Conservation (phyloP, 37 sponge, comb jelly and placozoan species). For the Ephydatia muelleri region DNA sequence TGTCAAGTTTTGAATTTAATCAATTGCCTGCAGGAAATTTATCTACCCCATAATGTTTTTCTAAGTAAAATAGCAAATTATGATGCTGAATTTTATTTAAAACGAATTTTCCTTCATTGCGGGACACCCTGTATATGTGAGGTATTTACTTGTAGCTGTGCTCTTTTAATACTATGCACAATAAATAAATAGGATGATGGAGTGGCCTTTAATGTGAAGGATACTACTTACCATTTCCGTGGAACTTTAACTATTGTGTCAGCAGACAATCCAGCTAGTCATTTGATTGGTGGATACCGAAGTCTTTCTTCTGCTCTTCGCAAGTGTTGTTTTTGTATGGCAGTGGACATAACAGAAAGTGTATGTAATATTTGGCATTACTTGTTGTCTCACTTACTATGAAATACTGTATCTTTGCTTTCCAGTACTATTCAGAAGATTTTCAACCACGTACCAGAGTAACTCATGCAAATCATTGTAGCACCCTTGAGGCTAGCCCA, state of each 20-base stretch:
- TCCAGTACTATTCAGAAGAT: slow-evolving; percentile 17
- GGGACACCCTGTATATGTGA: neutral
- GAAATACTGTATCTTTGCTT: neutral
- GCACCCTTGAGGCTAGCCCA: slow-evolving; percentile 14
- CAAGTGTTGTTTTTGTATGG: slow-evolving; percentile 44
- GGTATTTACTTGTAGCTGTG: neutral
- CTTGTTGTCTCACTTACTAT: neutral
- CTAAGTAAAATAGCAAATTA: too few species aligned
- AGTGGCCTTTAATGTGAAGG: slow-evolving; percentile 5
- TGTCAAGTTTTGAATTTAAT: too few species aligned
- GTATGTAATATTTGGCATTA: neutral
- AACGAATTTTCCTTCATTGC: neutral
- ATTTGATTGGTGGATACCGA: slow-evolving; percentile 28
- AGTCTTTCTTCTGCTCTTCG: slow-evolving; percentile 22
- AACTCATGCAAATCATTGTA: slow-evolving; percentile 32
- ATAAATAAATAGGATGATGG: slow-evolving; percentile 12
- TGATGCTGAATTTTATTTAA: too few species aligned
- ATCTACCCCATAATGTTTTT: too few species aligned
- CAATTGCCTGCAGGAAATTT: too few species aligned
- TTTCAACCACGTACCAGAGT: slow-evolving; percentile 41
- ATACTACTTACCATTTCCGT: neutral
- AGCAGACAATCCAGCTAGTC: slow-evolving; percentile 33
- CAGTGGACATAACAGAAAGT: slow-evolving; percentile 2
- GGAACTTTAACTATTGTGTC: slow-evolving; percentile 29
- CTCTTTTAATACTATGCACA: neutral